Base-by-base conservation (phyloP, 2,888 invertebrate species). In the Chromoteleia sp. region DNA sequence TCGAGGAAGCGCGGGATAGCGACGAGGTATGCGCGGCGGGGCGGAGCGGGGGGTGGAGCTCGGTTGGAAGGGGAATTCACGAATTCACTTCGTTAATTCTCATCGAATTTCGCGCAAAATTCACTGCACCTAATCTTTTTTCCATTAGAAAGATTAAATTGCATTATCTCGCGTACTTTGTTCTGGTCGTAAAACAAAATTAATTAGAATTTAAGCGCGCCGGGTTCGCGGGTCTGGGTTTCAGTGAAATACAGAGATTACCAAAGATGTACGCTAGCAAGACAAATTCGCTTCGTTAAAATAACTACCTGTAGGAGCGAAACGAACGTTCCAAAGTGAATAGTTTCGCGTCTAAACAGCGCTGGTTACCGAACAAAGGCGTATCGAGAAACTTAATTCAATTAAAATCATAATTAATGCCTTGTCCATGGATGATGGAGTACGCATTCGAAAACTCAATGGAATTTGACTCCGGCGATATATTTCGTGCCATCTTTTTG, bases 331-430 rank as follows among this genome's bases (percentile, higher is more conserved):
- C 54, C 63, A 29, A 29, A 70, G 70, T 63, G 70, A 70, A 78
- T 78, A 71, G 77, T 77, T 77, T 33, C 33, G 45, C 52, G 61
- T 77, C 77, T 70, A 77, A 77, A 67, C 61, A 48, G 8, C 63
- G 68, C 12, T 21, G 75, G 25, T 61, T 67, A 33, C 19, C 59
- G 25, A 56, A 78, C 78, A 65, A 71, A 71, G 78, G 63, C 50
- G 77, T 48, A 63, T 70, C 68, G 61, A 17, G 39, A 29, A 63
- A 58, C 41, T 71, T 65, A 30, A 78, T 78, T 78, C 65, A 79
- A 79, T 79, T 79, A 73, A 79, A 79, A 73, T 79, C 78, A 59
- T 73, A 79, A 79, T 79, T 79, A 73, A 79, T 65, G 73, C 50
- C 71, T 65, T 71, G 78, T 70, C 65, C 56, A 12, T 73, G 67